These are phyloP conservation scores for Catagonus wagneri DNA, from an alignment of 2,113 vertebrate genomes.

Conservation along the genomic window DNA sequence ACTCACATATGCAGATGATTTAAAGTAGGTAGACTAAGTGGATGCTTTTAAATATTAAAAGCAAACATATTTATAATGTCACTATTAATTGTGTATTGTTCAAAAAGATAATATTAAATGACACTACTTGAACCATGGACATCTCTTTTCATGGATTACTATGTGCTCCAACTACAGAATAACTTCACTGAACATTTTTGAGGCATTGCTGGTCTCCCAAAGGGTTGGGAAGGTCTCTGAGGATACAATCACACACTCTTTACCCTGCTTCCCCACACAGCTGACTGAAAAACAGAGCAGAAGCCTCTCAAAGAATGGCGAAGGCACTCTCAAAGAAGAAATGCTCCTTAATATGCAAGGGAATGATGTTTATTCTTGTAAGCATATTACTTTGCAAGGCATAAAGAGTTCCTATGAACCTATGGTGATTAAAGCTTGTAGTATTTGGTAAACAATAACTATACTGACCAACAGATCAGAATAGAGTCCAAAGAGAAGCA, in stretches of 20 bases:
- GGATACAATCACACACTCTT: background rate
- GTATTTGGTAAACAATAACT: background rate
- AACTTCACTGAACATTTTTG: background rate
- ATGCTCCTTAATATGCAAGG: background rate
- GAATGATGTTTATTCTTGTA: background rate
- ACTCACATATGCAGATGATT: background rate
- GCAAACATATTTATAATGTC: background rate
- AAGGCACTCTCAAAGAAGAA: background rate
- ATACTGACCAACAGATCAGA: background rate
- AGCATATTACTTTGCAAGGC: background rate
- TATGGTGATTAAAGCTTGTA: background rate
- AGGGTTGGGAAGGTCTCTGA: rapidly evolving
- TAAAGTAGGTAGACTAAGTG: background rate
- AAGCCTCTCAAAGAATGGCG: background rate
- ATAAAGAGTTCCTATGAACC: background rate
- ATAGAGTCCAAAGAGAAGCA: background rate
- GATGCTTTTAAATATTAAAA: background rate
- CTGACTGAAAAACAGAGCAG: background rate
- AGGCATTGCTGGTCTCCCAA: background rate
- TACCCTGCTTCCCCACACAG: rapidly evolving
- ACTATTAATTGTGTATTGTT: background rate
- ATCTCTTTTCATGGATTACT: background rate
- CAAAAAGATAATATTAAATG: background rate
- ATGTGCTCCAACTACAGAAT: background rate
- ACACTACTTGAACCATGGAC: background rate